Base-by-base conservation (phyloP, 2,113 vertebrate genomes). In the Xiphophorus hellerii region DNA sequence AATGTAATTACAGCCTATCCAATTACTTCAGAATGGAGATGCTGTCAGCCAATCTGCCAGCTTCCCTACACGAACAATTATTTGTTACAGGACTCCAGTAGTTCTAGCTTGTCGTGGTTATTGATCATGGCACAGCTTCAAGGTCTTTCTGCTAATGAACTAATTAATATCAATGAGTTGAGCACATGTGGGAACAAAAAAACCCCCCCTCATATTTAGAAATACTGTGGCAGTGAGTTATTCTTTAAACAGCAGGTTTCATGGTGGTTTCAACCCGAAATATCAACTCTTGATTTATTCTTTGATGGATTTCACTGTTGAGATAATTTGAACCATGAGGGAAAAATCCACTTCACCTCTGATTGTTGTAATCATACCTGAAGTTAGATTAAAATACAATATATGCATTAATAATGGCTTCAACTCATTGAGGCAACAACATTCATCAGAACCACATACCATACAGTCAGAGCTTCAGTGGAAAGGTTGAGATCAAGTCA, bases 1-100 rank as follows among this genome's bases (percentile, higher is more conserved):
- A 76, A 90, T 91, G 88, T 93, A 93, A 94, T 94, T 88, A 89
- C 88, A 86, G 76, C 79, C 82, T 89, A 87, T 93, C 87, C 77
- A 71, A 72, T 94, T 92, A 85, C 90, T 82, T 20, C 68, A 66
- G 81, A 78, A 82, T 90, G 90, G 92, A 93, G 93, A 92, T 72
- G 77, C 87, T 85, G 87, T 91, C 77, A 71, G 71, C 66, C 78
- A 75, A 84, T 90, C 83, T 87, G 76, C 89, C 88, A 79, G 78
- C 70, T 86, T 90, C 86, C 73, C 80, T 77, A n/a, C 71, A 68
- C 4, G 28, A 73, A 88, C 86, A 89, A 92, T 93, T 90, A 90
- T 85, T 70, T 74, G 80, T 65, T 69, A 89, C 85, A 31, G 83
- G 91, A 87, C 77, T 87, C 84, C 87, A 85, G 74, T 77, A 25